A percentile compares a stretch with the other conserved stretches of the same genome.
Evolutionary conservation across 2,113 vertebrate species (phyloP).

Genomic region (Stegostoma tigrinum): DNA sequence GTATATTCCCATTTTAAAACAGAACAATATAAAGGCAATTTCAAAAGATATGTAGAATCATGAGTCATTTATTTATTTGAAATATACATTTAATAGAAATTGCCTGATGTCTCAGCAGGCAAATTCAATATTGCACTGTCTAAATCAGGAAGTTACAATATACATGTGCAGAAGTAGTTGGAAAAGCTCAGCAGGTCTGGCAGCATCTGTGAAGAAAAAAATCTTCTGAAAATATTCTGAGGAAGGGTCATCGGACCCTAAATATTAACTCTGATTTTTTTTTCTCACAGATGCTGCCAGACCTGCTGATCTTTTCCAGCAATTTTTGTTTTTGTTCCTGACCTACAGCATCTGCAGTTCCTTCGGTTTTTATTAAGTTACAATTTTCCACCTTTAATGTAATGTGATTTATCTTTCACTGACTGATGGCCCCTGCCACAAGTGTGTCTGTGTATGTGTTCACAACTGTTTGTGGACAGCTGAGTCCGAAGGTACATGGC

Average conservation of each 20-base stretch:
- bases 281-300: too few relatives aligned
- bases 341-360: too few relatives aligned
- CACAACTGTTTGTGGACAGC: neutral
- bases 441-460: neutral
- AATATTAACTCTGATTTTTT: too few relatives aligned
- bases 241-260: too few relatives aligned
- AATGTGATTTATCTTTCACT: neutral
- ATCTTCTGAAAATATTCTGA: too few relatives aligned
- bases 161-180: too few relatives aligned
- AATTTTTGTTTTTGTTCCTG: too few relatives aligned
- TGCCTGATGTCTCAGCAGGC: neutral
- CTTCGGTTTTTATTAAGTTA: too few relatives aligned
- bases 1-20: neutral
- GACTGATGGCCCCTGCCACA: neutral
- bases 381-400: too few relatives aligned
- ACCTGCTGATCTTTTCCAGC: too few relatives aligned
- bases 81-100: neutral
- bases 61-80: neutral
- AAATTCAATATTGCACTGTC: neutral
- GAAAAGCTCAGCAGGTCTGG: too few relatives aligned
- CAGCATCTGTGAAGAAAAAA: too few relatives aligned
- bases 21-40: neutral
- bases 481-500: neutral
- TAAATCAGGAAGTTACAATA: neutral
- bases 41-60: neutral